Base-by-base conservation (phyloP, 2,888 invertebrate species). In the Clitarchus hookeri region DNA sequence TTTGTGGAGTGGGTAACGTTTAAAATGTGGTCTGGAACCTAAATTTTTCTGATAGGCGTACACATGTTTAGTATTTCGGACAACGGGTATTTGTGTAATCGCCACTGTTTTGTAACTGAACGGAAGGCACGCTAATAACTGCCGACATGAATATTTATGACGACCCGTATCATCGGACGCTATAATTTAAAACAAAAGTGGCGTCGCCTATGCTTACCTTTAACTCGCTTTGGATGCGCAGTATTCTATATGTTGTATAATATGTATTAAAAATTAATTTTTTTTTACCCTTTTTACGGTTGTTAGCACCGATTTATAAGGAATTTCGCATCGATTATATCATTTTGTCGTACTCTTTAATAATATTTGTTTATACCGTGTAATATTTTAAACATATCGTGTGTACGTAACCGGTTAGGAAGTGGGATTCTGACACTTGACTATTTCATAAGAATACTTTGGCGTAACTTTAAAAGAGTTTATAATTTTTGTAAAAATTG, bases 81-180 rank as follows among this genome's bases (percentile, higher is more conserved):
- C 65, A 65, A 65, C 65, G 16, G 65, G 65, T 23, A 65, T 65
- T 65, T 65, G 65, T 65, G 65, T 65, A 65, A 65, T 65, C 65
- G 65, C 65, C 65, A 65, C 65, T 65, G 65, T 65, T 65, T 65
- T 65, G 65, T 65, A 65, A 65, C 65, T 65, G 65, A 65, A 65
- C 11, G 65, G 23, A 65, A 65, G 65, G 65, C 65, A 65, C 8
- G 65, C 65, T 65, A 65, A 65, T 65, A 65, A 23, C 65, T 65
- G 65, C 23, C 65, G 65, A n/a, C 65, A 65, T 65, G 65, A 65
- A 65, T 65, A 65, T 65, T 65, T 23, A 65, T 65, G 65, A 65
- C 65, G n/a, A n/a, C 23, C 19, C 65, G 19, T 19, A 23, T 65
- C 65, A 8, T 65, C n/a, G 13, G 65, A 65, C 65, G 65, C 65